These are phyloP conservation scores for Globia sparganii DNA, from an alignment of 2,888 invertebrate genomes.

Conservation along the genomic window DNA sequence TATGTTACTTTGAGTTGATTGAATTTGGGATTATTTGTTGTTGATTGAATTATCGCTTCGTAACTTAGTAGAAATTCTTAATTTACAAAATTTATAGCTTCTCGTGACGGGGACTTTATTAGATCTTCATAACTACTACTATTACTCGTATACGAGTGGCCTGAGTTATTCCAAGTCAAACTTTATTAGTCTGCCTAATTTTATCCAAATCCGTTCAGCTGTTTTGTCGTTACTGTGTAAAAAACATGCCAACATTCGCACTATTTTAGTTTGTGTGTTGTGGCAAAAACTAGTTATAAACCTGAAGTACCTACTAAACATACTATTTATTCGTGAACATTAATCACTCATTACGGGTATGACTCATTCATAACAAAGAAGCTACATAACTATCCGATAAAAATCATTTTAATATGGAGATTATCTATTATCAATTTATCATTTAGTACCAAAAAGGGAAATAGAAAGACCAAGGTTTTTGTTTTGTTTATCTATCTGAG, in stretches of 20 bases:
- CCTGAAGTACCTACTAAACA: background rate
- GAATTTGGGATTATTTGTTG: too few species aligned
- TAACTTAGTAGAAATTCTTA: too few species aligned
- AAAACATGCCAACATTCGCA: background rate
- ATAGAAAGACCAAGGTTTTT: constrained; percentile 12
- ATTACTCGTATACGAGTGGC: background rate
- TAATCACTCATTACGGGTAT: background rate
- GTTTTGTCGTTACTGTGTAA: background rate
- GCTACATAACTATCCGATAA: too few species aligned
- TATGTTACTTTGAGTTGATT: too few species aligned
- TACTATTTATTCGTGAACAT: background rate
- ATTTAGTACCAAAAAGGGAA: background rate
- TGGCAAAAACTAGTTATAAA: background rate
- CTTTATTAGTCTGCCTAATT: background rate
- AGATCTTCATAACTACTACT: background rate
- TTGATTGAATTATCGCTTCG: too few species aligned
- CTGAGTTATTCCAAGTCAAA: background rate
- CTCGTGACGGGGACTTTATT: too few species aligned
- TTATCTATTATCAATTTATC: background rate
- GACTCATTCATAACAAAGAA: background rate
- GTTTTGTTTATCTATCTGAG: constrained; percentile 28
- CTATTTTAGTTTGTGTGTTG: background rate
- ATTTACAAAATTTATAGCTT: too few species aligned
- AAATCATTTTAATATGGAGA: background rate
- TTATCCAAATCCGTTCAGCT: background rate